Conservation (phyloP, 2,113 vertebrate species). For the Calyptomena viridis region DNA sequence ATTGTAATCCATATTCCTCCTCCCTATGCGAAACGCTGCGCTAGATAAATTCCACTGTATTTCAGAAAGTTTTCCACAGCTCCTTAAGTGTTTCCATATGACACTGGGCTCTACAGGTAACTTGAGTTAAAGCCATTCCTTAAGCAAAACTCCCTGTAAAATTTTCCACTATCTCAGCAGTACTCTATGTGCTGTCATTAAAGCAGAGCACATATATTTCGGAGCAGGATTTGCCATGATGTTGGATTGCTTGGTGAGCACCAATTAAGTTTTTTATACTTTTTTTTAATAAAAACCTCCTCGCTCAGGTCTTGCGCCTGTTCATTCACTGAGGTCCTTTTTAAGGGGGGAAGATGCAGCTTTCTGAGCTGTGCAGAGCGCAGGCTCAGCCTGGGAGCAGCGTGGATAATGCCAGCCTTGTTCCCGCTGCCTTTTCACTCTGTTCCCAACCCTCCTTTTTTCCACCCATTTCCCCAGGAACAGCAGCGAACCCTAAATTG, state of each 20-base stretch:
- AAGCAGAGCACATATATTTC: constrained; percentile 63
- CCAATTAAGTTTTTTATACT: constrained; percentile 38
- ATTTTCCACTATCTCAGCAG: constrained; percentile 76
- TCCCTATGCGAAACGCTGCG: constrained; percentile 48
- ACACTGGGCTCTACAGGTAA: constrained; percentile 75
- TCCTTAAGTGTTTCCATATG: constrained; percentile 79
- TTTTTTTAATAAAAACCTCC: neutral
- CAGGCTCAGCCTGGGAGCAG: constrained; percentile 10
- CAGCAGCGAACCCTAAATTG: constrained; percentile 52
- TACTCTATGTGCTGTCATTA: constrained; percentile 73
- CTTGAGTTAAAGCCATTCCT: constrained; percentile 76
- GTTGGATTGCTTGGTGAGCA: constrained; percentile 49
- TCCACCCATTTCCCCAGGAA: constrained; percentile 53
- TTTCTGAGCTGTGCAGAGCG: neutral
- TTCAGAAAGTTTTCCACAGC: constrained; percentile 80
- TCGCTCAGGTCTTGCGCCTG: constrained; percentile 58
- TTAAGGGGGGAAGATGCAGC: constrained; percentile 14
- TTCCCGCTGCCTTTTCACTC: constrained; percentile 55
- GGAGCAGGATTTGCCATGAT: constrained; percentile 59
- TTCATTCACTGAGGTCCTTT: constrained; percentile 57
- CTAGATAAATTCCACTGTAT: constrained; percentile 70
- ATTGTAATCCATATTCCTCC: constrained; percentile 64
- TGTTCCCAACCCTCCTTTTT: constrained; percentile 49
- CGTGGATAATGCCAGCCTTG: constrained; percentile 58
- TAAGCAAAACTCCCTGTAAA: constrained; percentile 71